Percentiles rank a stretch among this genome's conserved stretches.
Conservation (phyloP, 1,140 invertebrate species). For the Drosophila setifemur region DNA sequence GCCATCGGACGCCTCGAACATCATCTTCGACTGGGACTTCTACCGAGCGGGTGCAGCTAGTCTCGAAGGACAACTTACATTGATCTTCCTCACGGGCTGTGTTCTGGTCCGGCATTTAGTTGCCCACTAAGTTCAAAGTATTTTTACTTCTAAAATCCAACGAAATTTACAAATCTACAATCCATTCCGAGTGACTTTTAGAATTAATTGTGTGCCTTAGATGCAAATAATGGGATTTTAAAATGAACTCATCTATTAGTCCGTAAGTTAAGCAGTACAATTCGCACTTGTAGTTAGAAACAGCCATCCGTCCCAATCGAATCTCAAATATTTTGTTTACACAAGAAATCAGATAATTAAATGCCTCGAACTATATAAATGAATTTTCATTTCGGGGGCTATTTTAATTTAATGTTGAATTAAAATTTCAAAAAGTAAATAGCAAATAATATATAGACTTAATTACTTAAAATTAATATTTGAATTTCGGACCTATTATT, state of each 20-base stretch:
- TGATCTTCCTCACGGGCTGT: conserved; percentile 4
- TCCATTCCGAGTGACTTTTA: conserved; percentile 10
- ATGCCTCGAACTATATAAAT: conserved; percentile 9
- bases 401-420: not conserved
- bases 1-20: conserved; percentile 87
- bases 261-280: conserved; percentile 26
- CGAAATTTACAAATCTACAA: conserved; percentile 22
- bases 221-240: conserved; percentile 15
- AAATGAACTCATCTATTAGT: conserved; percentile 33
- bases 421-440: too few species aligned
- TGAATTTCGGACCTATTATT: not conserved
- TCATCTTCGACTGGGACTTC: conserved; percentile 85
- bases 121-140: conserved; percentile 26
- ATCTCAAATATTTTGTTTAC: conserved; percentile 66
- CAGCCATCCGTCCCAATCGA: conserved; percentile 46
- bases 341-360: conserved; percentile 40
- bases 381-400: too few species aligned
- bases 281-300: conserved; percentile 9
- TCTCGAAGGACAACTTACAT: conserved; percentile 1
- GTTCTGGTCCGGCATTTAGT: conserved; percentile 15
- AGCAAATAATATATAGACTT: too few species aligned
- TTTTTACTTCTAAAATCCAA: conserved; percentile 23
- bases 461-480: too few species aligned
- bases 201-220: conserved; percentile 33
- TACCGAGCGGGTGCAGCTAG: conserved; percentile 57